These are phyloP conservation scores for Pyxicephalus adspersus DNA, from an alignment of 2,113 vertebrate genomes.

Conservation along the genomic window DNA sequence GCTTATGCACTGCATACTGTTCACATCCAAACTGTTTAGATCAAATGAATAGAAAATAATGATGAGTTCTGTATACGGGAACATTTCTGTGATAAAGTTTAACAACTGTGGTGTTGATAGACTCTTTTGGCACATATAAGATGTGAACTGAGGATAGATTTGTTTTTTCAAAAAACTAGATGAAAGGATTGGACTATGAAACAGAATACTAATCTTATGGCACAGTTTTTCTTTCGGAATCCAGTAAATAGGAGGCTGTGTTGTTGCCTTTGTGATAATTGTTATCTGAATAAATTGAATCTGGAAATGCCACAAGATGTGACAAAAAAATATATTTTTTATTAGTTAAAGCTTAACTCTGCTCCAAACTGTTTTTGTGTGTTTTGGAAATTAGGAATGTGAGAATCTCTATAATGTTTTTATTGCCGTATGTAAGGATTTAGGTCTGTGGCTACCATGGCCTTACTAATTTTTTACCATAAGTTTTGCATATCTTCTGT, in stretches of 20 bases:
- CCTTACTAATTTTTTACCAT: too few relatives aligned
- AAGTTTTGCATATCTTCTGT: too few relatives aligned
- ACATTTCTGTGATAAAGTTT: conserved; percentile 35
- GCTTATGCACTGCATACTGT: conserved; percentile 5
- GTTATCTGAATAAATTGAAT: too few relatives aligned
- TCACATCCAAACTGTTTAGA: conserved; percentile 13
- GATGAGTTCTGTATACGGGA: conserved; percentile 18
- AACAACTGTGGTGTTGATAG: conserved; percentile 39
- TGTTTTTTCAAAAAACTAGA: conserved; percentile 20
- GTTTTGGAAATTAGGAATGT: too few relatives aligned
- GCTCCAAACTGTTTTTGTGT: too few relatives aligned
- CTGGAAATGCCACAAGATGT: too few relatives aligned
- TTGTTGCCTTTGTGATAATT: too few relatives aligned
- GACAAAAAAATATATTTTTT: too few relatives aligned
- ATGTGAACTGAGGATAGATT: conserved; percentile 37
- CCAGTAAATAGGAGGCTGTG: background rate
- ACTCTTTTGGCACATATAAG: conserved; percentile 18
- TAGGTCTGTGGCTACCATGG: too few relatives aligned
- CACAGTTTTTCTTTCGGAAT: background rate
- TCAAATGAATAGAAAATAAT: background rate
- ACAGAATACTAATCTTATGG: conserved; percentile 7
- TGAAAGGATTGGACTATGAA: background rate
- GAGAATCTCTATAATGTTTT: too few relatives aligned
- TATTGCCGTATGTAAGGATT: too few relatives aligned
- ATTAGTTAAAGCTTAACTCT: too few relatives aligned